phyloP scores from a whole-genome alignment of 2,888 invertebrate species.

The Chaetoderma sp. region DNA sequence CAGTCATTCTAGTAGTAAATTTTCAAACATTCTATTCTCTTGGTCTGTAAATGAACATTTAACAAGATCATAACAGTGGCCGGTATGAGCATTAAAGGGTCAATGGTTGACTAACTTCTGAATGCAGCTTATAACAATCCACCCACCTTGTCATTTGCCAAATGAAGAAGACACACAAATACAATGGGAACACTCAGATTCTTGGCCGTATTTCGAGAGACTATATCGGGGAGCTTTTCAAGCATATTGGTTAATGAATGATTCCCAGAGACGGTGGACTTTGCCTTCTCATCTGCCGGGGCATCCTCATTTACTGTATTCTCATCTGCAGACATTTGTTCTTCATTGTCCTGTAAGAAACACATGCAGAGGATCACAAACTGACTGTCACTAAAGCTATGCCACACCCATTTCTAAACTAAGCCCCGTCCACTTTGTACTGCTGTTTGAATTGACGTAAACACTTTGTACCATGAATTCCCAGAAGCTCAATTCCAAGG shows the following conservation, averaged over 20 bases:
- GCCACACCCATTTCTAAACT: no score
- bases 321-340: background rate
- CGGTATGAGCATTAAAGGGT: no score
- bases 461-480: no score
- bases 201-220: constrained; percentile 75
- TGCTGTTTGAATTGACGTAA: no score
- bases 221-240: constrained; percentile 56
- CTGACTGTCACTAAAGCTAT: no score
- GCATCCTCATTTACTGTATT: background rate
- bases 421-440: no score
- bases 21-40: no score
- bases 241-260: constrained; percentile 48
- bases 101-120: no score
- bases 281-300: background rate
- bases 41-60: no score
- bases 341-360: constrained; percentile 11
- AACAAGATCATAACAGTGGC: no score
- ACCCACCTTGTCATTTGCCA: constrained; percentile 82
- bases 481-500: no score
- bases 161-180: constrained; percentile 84
- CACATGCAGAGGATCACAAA: background rate
- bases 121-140: background rate
- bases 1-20: no score
- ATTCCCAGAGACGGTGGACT: background rate
- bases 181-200: constrained; percentile 84